Evolutionary conservation across 1,140 invertebrate species (phyloP).

Genomic region (Drosophila simulans): DNA sequence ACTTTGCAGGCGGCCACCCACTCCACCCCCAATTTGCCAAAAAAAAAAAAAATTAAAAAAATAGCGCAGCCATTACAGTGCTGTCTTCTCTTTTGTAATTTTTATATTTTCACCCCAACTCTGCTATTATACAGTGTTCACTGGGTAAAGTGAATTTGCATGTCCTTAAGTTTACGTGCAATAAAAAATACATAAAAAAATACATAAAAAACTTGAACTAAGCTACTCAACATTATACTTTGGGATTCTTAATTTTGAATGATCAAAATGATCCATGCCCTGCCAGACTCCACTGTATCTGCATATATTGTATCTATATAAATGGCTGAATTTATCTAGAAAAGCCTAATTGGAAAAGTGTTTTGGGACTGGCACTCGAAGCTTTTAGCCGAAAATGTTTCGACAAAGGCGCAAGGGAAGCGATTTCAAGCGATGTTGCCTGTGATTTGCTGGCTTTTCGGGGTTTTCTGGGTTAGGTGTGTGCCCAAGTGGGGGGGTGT

Average conservation of each 20-base stretch:
- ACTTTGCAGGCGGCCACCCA: constrained; percentile 33
- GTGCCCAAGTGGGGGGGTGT: constrained; percentile 1
- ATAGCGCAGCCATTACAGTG: constrained; percentile 37
- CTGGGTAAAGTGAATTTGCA: constrained; percentile 25
- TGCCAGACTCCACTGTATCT: constrained; percentile 6
- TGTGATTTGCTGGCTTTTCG: constrained; percentile 74
- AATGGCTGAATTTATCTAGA: constrained; percentile 35
- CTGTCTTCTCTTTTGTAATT: constrained; percentile 27
- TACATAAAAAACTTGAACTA: too few relatives aligned
- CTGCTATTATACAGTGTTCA: constrained; percentile 53
- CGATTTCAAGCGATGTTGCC: constrained; percentile 53
- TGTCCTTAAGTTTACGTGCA: not conserved
- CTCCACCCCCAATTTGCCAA: not conserved
- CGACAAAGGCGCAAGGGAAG: constrained; percentile 58
- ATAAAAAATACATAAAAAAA: not conserved
- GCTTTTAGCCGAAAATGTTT: constrained; percentile 76
- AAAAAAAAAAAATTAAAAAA: constrained; percentile 19
- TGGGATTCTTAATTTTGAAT: not conserved
- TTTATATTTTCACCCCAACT: constrained; percentile 16
- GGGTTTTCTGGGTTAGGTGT: not conserved
- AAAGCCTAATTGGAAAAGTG: constrained; percentile 80
- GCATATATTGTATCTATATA: constrained; percentile 6
- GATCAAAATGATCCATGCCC: rapidly evolving
- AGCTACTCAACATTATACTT: not conserved
- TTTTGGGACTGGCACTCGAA: constrained; percentile 76